Percentiles rank a stretch among this genome's conserved stretches.
Conservation (phyloP, 2,113 vertebrate species). For the Mystacornis crossleyi region DNA sequence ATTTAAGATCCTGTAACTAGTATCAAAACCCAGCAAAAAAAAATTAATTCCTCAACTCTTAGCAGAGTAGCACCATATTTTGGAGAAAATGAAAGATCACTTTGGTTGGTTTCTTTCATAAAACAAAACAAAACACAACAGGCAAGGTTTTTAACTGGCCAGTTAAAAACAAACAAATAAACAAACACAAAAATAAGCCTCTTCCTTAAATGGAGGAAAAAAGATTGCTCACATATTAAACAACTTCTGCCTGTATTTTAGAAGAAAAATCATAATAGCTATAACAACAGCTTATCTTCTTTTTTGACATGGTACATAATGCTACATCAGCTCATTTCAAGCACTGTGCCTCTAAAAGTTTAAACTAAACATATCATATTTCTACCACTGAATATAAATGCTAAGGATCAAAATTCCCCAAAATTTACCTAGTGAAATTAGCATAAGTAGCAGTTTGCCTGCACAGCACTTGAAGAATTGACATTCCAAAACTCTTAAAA, state of each 20-base stretch:
- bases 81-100: neutral
- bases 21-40: conserved; percentile 2
- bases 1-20: neutral
- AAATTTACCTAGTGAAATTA: neutral
- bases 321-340: neutral
- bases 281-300: neutral
- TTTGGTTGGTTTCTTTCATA: neutral
- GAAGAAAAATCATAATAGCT: neutral
- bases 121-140: neutral
- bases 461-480: neutral
- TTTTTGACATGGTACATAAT: rapidly evolving
- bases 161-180: neutral
- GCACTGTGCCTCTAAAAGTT: neutral
- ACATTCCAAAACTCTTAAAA: neutral
- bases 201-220: neutral
- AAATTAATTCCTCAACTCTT: neutral
- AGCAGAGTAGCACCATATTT: neutral
- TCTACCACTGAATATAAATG: neutral
- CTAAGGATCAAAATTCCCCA: neutral
- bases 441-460: neutral
- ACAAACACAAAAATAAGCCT: neutral
- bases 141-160: neutral
- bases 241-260: neutral
- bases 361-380: neutral
- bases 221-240: neutral